Conservation (phyloP, 2,113 vertebrate genomes). For the Erinaceus europaeus region DNA sequence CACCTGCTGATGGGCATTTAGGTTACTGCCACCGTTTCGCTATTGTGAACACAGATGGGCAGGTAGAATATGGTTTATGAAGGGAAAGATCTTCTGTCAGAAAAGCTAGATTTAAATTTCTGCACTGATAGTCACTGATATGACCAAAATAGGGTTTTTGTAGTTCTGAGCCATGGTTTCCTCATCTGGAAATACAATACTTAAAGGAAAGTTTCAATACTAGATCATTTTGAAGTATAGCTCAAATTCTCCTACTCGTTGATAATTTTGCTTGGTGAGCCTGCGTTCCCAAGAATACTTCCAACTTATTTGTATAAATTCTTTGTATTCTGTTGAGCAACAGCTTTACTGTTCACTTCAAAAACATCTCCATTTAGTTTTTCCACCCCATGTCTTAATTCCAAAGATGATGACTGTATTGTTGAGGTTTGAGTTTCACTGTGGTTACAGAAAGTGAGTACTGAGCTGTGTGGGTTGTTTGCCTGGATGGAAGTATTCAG, state of each 20-base stretch:
- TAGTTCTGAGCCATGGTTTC: conserved; percentile 11
- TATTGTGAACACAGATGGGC: neutral
- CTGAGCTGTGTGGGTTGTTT: conserved; percentile 12
- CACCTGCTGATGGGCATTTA: too few relatives aligned
- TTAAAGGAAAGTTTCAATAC: conserved; percentile 58
- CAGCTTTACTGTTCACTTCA: conserved; percentile 42
- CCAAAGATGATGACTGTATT: conserved; percentile 36
- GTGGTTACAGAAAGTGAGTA: conserved; percentile 71
- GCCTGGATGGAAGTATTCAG: neutral
- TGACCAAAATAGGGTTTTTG: neutral
- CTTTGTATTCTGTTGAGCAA: conserved; percentile 54
- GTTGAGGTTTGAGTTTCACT: conserved; percentile 58
- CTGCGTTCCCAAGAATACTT: conserved; percentile 54
- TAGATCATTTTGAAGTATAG: conserved; percentile 57
- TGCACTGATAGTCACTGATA: neutral
- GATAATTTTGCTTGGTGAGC: neutral
- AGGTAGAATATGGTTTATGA: neutral
- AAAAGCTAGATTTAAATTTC: neutral
- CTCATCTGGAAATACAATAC: neutral
- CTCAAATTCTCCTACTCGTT: conserved; percentile 6
- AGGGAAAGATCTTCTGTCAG: neutral
- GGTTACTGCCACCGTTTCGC: too few relatives aligned
- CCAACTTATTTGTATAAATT: conserved; percentile 71
- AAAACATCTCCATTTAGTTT: conserved; percentile 68
- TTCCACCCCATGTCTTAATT: conserved; percentile 52